Percentiles rank a stretch among this genome's conserved stretches.
These are phyloP conservation scores for Hirudinaria manillensis DNA, from an alignment of 2,888 invertebrate species.

Conservation along the genomic window DNA sequence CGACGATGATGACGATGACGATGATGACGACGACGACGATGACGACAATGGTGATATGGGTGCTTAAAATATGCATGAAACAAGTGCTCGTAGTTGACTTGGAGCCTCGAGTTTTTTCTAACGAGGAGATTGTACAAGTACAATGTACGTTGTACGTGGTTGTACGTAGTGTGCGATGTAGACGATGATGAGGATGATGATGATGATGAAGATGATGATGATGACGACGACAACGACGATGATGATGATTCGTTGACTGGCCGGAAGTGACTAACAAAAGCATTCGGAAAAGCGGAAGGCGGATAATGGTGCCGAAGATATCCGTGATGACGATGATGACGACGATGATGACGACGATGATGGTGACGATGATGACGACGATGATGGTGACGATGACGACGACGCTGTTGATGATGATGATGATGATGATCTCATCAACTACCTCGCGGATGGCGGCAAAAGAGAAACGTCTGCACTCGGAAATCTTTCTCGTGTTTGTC, in stretches of 20 bases:
- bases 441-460: too few species aligned
- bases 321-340: neutral
- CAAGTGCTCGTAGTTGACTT: constrained; percentile 56
- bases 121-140: neutral
- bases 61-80: constrained; percentile 32
- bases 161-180: neutral
- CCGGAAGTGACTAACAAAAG: neutral
- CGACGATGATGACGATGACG: constrained; percentile 14
- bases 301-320: constrained; percentile 21
- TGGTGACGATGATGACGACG: constrained; percentile 31
- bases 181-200: constrained; percentile 23
- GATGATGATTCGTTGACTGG: neutral
- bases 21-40: constrained; percentile 9
- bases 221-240: constrained; percentile 22
- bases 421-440: too few species aligned
- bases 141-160: neutral
- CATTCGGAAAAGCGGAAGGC: neutral
- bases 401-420: constrained; percentile 15
- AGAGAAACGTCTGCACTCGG: too few species aligned
- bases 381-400: constrained; percentile 30
- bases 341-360: constrained; percentile 19
- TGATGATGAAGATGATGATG: constrained; percentile 25
- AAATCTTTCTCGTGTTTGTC: too few species aligned
- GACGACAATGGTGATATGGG: constrained; percentile 27
- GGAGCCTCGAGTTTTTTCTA: too few species aligned